Evolutionary conservation across 35 echinoderm and acorn worm species (phyloP).

Genomic region (Nesometra sesokonis): DNA sequence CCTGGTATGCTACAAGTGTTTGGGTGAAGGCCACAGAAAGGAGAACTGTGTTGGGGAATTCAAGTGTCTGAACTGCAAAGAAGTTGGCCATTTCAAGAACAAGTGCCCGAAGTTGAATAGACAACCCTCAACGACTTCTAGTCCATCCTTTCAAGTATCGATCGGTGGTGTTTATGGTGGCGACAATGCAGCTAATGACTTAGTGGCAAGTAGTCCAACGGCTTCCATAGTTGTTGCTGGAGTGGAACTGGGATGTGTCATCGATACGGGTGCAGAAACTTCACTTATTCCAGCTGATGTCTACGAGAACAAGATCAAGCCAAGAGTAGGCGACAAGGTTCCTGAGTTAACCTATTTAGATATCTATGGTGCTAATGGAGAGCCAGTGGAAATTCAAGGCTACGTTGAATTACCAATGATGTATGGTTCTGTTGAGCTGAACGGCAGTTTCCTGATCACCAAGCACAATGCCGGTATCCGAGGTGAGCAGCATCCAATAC

Average conservation of each 20-base stretch:
- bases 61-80: background rate
- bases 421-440: background rate
- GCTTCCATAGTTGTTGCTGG: background rate
- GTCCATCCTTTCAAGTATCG: background rate
- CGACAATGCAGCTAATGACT: background rate
- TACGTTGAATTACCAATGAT: background rate
- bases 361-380: background rate
- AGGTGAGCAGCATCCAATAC: background rate
- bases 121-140: background rate
- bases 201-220: constrained; percentile 1
- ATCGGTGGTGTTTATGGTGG: background rate
- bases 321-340: background rate
- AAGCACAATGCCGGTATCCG: background rate
- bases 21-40: background rate
- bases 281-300: background rate
- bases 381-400: background rate
- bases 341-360: background rate
- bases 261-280: constrained; percentile 12
- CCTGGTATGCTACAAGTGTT: background rate
- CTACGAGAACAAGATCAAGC: background rate
- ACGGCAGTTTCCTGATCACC: constrained; percentile 8
- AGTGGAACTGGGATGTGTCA: constrained; percentile 10
- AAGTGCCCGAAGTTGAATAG: background rate
- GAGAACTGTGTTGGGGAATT: background rate
- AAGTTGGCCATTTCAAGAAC: background rate